Evolutionary conservation across 2,797 vertebrate genomes (phyloP).

Genomic region (Sebastes aleutianus): DNA sequence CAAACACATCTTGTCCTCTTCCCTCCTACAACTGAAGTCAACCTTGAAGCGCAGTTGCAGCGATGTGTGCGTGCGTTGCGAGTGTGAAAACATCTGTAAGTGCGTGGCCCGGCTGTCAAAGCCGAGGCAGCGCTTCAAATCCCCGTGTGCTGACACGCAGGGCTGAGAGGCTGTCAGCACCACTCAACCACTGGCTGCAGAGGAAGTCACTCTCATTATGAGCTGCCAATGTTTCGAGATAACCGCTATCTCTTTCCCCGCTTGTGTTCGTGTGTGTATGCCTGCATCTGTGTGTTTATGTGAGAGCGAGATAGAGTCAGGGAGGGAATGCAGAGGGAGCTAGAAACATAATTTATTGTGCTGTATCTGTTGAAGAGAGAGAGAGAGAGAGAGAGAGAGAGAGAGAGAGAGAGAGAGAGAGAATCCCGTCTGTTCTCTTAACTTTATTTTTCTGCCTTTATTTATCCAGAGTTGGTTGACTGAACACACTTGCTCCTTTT

Average conservation of each 20-base stretch:
- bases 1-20: constrained; percentile 52
- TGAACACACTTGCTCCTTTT: constrained; percentile 19
- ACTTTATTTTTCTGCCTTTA: constrained; percentile 38
- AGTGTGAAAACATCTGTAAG: constrained; percentile 71
- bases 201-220: constrained; percentile 64
- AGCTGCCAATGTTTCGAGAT: constrained; percentile 64
- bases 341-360: constrained; percentile 39
- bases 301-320: not conserved
- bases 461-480: constrained; percentile 47
- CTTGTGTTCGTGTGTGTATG: constrained; percentile 21
- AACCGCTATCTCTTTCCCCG: constrained; percentile 33
- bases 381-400: not conserved
- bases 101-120: constrained; percentile 57
- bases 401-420: not conserved
- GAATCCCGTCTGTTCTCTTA: constrained; percentile 8
- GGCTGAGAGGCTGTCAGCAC: constrained; percentile 68
- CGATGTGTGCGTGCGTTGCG: constrained; percentile 5
- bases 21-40: constrained; percentile 42
- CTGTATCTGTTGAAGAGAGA: constrained; percentile 10
- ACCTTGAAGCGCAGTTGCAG: constrained; percentile 44
- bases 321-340: constrained; percentile 43
- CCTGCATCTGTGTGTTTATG: constrained; percentile 1
- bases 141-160: constrained; percentile 44
- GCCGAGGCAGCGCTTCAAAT: constrained; percentile 48
- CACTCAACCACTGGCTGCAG: constrained; percentile 61